Evolutionary conservation across 2,797 vertebrate species (phyloP), one percentile per base, ranked within the genome.

Genomic region (Eulemur coronatus): DNA sequence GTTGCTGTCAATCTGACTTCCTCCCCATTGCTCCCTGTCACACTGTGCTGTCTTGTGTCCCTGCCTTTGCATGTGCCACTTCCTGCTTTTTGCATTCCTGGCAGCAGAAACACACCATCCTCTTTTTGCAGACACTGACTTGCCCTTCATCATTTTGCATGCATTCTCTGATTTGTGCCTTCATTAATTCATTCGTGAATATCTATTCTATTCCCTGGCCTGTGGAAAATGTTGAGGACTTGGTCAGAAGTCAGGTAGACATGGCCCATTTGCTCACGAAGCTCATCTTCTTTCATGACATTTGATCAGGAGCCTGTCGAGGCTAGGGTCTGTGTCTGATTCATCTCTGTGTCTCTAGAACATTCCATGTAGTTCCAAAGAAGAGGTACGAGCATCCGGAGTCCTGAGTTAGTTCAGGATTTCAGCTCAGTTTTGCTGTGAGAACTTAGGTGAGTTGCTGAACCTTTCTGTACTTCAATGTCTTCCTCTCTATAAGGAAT

Each of bases 1-100:
- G 18, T 4, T 30, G 0, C 28, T 2, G 2, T 46, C 30, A 3
- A 0, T 1, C 30, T 7, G 9, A 24, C n/a, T 46, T n/a, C 52
- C 26, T 55, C 52, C 28, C 26, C 5, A 0, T 63, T 12, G 15
- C 6, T 63, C 22, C 43, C 15, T 2, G 0, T 20, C 38, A 24
- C 0, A 0, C 28, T 24, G 63, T 22, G 52, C 24, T 13, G 43
- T 72, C n/a, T 0, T 12, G 7, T 33, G 35, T 50, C 52, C 18
- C 3, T 5, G 24, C 22, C 26, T 33, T 59, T 59, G 57, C 57
- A 59, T 11, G 2, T 59, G 57, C 10, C 57, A 28, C 11, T 59
- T 59, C 26, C 57, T 28, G 57, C 57, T 59, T 12, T 59, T 15
- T 59, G 57, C 15, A 30, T 57, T 57, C 55, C 41, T 28, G 70